Evolutionary conservation across 2,888 invertebrate species (phyloP).

Genomic region (Amphipoea oculea): DNA sequence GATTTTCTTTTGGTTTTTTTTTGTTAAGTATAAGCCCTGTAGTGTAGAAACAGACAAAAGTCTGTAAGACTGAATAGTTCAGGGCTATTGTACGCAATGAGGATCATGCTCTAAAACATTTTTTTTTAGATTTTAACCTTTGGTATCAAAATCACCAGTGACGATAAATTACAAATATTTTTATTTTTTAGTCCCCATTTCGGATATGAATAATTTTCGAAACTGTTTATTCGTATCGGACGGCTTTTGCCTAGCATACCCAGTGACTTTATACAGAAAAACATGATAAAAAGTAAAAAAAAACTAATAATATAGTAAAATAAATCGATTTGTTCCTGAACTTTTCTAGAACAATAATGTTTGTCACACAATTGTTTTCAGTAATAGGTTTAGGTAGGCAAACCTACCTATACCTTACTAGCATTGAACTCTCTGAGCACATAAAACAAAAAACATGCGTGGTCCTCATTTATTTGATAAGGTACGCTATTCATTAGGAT

Average conservation of each 20-base stretch:
- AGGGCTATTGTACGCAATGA: conserved; percentile 16
- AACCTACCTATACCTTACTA: no score
- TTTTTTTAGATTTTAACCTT: neutral
- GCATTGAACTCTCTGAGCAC: neutral
- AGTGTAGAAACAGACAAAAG: conserved; percentile 21
- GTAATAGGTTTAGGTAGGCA: neutral
- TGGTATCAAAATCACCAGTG: neutral
- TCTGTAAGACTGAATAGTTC: conserved; percentile 46
- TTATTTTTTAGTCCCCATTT: neutral
- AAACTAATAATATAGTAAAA: neutral
- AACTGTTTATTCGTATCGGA: neutral
- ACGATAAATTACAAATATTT: neutral
- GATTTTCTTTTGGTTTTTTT: neutral
- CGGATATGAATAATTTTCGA: neutral
- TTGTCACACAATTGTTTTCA: neutral
- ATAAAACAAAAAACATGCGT: neutral
- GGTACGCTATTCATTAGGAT: conserved; percentile 5
- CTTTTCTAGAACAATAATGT: neutral
- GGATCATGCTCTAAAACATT: conserved; percentile 12
- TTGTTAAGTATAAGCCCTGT: conserved; percentile 14
- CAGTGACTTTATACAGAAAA: neutral
- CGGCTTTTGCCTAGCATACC: neutral
- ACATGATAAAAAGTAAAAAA: neutral
- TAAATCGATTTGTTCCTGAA: neutral
- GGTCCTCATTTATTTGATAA: conserved; percentile 35